Evolutionary conservation across 2,888 invertebrate genomes (phyloP).

Genomic region (Netelia inedita): DNA sequence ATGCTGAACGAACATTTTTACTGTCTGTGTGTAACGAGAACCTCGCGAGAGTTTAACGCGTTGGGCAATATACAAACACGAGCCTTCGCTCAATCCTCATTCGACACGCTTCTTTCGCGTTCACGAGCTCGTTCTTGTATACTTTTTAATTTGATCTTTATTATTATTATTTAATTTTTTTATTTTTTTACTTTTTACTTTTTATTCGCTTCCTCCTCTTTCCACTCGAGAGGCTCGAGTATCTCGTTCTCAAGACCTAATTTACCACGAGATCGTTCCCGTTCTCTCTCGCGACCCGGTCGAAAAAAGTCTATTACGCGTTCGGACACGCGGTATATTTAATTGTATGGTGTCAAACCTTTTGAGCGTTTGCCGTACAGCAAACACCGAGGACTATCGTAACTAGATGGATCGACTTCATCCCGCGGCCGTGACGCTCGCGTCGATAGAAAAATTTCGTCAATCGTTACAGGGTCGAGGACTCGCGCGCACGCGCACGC

Average conservation of each 20-base stretch:
- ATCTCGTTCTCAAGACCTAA: not conserved
- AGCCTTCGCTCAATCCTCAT: slow-evolving; percentile 44
- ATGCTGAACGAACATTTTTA: not conserved
- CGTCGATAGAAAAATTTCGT: slow-evolving; percentile 5
- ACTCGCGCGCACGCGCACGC: not conserved
- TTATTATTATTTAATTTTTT: no score
- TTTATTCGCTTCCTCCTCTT: not conserved
- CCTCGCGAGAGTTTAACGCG: slow-evolving; percentile 10
- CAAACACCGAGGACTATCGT: slow-evolving; percentile 33
- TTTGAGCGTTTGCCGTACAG: slow-evolving; percentile 32
- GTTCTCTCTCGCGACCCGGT: not conserved
- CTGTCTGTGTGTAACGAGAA: slow-evolving; percentile 3
- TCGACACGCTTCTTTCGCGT: slow-evolving; percentile 44
- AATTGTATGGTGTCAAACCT: slow-evolving; percentile 46
- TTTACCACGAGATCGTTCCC: not conserved
- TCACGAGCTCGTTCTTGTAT: not conserved
- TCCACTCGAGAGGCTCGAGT: not conserved
- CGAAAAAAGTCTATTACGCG: not conserved
- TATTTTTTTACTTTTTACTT: no score
- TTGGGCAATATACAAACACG: slow-evolving; percentile 40
- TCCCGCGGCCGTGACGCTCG: not conserved
- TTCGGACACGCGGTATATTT: not conserved
- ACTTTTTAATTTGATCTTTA: not conserved
- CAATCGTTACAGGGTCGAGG: not conserved
- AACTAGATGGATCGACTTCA: slow-evolving; percentile 37